Percentiles rank a stretch among this genome's conserved stretches.
phyloP scores from a whole-genome alignment of 2,888 invertebrate species.

The Pediacus dermestoides region DNA sequence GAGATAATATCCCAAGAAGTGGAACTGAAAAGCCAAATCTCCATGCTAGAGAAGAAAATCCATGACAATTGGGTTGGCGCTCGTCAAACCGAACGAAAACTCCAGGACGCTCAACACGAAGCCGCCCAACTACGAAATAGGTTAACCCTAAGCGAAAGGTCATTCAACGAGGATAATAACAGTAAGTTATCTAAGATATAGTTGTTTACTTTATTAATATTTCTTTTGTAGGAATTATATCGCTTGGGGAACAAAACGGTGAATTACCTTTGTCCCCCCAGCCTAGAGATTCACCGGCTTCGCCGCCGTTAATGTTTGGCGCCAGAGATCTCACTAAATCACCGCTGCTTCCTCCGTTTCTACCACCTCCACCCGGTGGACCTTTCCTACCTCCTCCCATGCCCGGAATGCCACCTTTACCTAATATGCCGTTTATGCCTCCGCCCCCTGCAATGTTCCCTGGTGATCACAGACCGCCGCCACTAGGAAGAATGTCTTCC shows the following conservation, averaged over 20 bases:
- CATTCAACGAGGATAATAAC: constrained; percentile 51
- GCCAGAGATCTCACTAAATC: constrained; percentile 46
- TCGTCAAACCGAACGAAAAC: constrained; percentile 74
- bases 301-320: constrained; percentile 49
- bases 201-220: constrained; percentile 8
- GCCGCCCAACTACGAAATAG: constrained; percentile 63
- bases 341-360: constrained; percentile 58
- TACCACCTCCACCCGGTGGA: constrained; percentile 63
- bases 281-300: constrained; percentile 50
- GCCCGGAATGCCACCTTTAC: constrained; percentile 33
- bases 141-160: constrained; percentile 56
- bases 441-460: constrained; percentile 48
- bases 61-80: constrained; percentile 85
- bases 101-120: constrained; percentile 76
- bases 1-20: constrained; percentile 86
- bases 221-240: constrained; percentile 51
- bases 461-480: constrained; percentile 55
- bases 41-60: constrained; percentile 76
- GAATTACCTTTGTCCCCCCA: constrained; percentile 50
- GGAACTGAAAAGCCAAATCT: constrained; percentile 64
- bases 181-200: constrained; percentile 46
- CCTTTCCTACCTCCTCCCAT: constrained; percentile 61
- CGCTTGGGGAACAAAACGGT: constrained; percentile 55
- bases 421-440: constrained; percentile 50
- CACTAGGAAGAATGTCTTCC: constrained; percentile 56